Evolutionary conservation across 2,888 invertebrate genomes (phyloP), one percentile per base, ranked within the genome.

Genomic region (Hydrotaea cyrtoneurina): DNA sequence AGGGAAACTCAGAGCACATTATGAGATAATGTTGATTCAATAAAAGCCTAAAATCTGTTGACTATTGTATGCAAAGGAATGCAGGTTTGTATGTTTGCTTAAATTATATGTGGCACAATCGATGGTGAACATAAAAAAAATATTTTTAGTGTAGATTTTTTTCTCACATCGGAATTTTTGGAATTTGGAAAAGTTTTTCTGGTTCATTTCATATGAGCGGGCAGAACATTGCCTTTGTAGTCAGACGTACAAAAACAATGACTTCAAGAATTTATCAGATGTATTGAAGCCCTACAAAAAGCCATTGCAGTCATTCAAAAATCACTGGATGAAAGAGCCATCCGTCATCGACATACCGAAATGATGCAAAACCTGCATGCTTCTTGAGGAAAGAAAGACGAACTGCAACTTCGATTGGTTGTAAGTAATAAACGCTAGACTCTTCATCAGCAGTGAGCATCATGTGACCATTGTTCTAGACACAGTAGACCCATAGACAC

Each of bases 341-440:
- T 53, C 53, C 53, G 1, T 53, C 53, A 19, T 17, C 17, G n/a
- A 17, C 53, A 53, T 53, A 53, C 53, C 19, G 23, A 53, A 19
- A 19, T 53, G 53, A 53, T 53, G 19, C 53, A 53, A 53, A 19
- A 53, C 53, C 53, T 53, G 53, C 17, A 53, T 53, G 53, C 53
- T 53, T 53, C 53, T 10, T 53, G 53, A 17, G 17, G 53, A 53
- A 53, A 53, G 17, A 53, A 53, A 8, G 53, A 53, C 53, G 17
- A 53, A 53, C 53, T 53, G 17, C 53, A 53, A 53, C 53, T 53
- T 21, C 23, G 23, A 57, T 57, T 57, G 11, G 8, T 57, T 57
- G 11, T 19, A 57, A 57, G 57, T 57, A 57, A 21, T 57, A 57
- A 57, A 10, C 21, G 57, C 3, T 57, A 53, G 53, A 17, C n/a